Evolutionary conservation across 2,888 invertebrate genomes (phyloP).

Genomic region (Seladonia tumulorum): DNA sequence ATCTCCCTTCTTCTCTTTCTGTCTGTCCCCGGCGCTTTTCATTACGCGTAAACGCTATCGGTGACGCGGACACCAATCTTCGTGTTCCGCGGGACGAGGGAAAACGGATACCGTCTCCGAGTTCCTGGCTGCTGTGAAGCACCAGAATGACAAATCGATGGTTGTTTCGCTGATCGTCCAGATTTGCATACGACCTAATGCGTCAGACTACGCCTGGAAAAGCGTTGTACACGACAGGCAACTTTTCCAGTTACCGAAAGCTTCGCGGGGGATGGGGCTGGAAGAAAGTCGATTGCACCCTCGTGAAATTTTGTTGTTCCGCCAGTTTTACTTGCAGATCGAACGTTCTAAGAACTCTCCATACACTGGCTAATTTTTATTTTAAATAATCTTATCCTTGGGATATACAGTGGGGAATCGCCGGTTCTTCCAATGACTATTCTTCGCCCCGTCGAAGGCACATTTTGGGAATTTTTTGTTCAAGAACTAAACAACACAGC

Average conservation of each 20-base stretch:
- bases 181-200: constrained; percentile 37
- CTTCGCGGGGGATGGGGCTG: not conserved
- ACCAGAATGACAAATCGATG: constrained; percentile 46
- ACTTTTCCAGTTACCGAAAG: constrained; percentile 2
- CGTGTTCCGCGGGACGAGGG: constrained; percentile 50
- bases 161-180: constrained; percentile 27
- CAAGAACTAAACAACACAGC: no score
- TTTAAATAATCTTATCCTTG: no score
- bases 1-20: not conserved
- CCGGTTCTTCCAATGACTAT: not conserved
- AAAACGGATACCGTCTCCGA: constrained; percentile 39
- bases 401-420: no score
- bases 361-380: no score
- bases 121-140: not conserved
- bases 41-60: constrained; percentile 66
- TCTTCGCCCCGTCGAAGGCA: not conserved
- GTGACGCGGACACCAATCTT: constrained; percentile 65
- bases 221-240: not conserved
- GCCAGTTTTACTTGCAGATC: not conserved
- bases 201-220: constrained; percentile 8
- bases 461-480: not conserved
- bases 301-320: not conserved
- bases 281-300: not conserved
- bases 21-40: constrained; percentile 61
- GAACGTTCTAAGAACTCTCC: no score